Conservation (phyloP, 37 sponge, comb jelly and placozoan genomes). For the Hexactinellida sp. region DNA sequence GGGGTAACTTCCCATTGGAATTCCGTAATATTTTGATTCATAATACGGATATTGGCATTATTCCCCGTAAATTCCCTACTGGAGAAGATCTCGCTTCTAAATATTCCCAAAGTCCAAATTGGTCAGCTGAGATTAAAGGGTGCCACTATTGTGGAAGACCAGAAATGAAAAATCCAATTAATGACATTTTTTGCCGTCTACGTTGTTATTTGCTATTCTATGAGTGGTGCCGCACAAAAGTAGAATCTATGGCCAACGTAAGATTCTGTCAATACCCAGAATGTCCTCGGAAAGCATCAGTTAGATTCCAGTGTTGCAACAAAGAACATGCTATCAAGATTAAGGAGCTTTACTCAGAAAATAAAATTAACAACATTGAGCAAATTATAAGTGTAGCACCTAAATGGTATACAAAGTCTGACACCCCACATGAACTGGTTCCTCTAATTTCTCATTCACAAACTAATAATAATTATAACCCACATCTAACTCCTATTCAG, state of each 20-base stretch:
- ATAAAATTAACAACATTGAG: background rate
- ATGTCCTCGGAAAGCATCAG: background rate
- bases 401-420: background rate
- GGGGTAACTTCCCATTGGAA: background rate
- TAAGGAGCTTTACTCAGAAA: background rate
- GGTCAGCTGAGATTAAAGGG: constrained; percentile 7
- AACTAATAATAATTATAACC: no score
- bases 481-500: no score
- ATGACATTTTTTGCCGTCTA: background rate
- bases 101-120: background rate
- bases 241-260: background rate
- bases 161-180: background rate
- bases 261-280: background rate
- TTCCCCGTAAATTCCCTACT: background rate
- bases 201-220: constrained; percentile 6
- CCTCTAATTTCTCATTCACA: no score
- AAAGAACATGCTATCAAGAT: background rate
- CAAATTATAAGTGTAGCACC: background rate
- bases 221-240: background rate
- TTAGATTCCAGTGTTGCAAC: background rate
- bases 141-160: background rate
- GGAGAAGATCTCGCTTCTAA: background rate
- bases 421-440: background rate
- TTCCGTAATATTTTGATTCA: background rate
- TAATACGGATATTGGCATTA: background rate